phyloP scores from a whole-genome alignment of 2,888 invertebrate genomes.

The Pocota personata region DNA sequence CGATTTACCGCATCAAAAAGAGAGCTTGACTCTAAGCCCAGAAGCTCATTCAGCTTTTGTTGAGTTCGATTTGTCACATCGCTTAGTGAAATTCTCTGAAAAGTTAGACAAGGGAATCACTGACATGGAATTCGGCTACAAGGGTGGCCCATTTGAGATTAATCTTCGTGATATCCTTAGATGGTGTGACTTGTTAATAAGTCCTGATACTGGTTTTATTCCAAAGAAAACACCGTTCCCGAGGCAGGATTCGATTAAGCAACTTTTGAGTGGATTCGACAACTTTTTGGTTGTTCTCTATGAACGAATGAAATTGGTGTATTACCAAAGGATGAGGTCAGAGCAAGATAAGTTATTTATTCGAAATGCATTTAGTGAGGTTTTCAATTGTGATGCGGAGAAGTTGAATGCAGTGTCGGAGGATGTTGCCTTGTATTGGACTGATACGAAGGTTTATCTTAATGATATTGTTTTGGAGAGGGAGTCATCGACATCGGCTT shows the following conservation, averaged over 20 bases:
- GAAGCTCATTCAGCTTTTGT: constrained; percentile 16
- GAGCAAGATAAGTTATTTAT: constrained; percentile 90
- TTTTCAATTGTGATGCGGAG: constrained; percentile 83
- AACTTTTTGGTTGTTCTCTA: constrained; percentile 79
- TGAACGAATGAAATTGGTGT: constrained; percentile 88
- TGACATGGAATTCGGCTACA: constrained; percentile 88
- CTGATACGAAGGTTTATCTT: constrained; percentile 85
- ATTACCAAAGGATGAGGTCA: constrained; percentile 93
- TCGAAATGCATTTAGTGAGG: constrained; percentile 83
- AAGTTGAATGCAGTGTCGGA: constrained; percentile 81
- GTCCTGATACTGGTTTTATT: constrained; percentile 79
- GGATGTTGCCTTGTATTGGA: constrained; percentile 85
- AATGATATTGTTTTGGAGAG: constrained; percentile 86
- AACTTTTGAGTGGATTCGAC: constrained; percentile 75
- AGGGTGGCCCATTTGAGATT: constrained; percentile 97
- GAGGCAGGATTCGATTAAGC: constrained; percentile 16
- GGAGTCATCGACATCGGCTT: constrained; percentile 77
- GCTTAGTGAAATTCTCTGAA: constrained; percentile 92
- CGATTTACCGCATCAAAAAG: constrained; percentile 30
- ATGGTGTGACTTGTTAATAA: constrained; percentile 92
- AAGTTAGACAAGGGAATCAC: constrained; percentile 87
- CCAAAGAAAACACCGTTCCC: constrained; percentile 61
- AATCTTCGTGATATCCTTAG: constrained; percentile 97
- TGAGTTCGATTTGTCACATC: constrained; percentile 85
- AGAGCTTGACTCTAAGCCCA: constrained; percentile 2